phyloP scores from a whole-genome alignment of 2,888 invertebrate species.

The Epinotia ramella region DNA sequence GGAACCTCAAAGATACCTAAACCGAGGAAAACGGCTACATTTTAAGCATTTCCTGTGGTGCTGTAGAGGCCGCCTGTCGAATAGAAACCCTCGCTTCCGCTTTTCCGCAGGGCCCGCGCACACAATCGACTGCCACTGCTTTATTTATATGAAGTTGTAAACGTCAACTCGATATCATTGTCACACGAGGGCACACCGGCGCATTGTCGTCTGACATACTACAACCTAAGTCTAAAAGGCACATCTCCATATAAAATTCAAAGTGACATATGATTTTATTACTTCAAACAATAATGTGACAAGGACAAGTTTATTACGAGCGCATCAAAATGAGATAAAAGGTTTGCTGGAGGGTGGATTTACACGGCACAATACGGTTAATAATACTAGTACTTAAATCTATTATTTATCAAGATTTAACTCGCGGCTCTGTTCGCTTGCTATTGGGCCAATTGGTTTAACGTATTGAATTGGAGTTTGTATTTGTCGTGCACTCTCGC shows the following conservation, averaged over 20 bases:
- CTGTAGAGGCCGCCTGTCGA: background rate
- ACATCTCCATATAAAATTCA: background rate
- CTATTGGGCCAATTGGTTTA: background rate
- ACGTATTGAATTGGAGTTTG: background rate
- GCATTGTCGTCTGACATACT: constrained; percentile 10
- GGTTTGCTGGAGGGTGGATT: constrained; percentile 4
- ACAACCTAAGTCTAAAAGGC: background rate
- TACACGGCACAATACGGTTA: background rate
- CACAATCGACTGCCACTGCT: constrained; percentile 24
- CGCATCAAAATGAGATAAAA: constrained; percentile 24
- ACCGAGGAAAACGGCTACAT: no score
- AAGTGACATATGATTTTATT: background rate
- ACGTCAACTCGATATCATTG: constrained; percentile 61
- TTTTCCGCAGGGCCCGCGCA: background rate
- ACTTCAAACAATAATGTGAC: background rate
- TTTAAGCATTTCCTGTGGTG: background rate
- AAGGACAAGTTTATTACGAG: constrained; percentile 35
- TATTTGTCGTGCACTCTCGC: background rate
- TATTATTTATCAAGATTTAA: background rate
- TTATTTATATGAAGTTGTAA: constrained; percentile 69
- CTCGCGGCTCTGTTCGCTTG: background rate
- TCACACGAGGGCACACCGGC: constrained; percentile 34
- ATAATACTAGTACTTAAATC: constrained; percentile 4
- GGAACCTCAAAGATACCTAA: no score
- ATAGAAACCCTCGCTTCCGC: constrained; percentile 11